Evolutionary conservation across 2,113 vertebrate species (phyloP).

Genomic region (Malaclemys terrapin): DNA sequence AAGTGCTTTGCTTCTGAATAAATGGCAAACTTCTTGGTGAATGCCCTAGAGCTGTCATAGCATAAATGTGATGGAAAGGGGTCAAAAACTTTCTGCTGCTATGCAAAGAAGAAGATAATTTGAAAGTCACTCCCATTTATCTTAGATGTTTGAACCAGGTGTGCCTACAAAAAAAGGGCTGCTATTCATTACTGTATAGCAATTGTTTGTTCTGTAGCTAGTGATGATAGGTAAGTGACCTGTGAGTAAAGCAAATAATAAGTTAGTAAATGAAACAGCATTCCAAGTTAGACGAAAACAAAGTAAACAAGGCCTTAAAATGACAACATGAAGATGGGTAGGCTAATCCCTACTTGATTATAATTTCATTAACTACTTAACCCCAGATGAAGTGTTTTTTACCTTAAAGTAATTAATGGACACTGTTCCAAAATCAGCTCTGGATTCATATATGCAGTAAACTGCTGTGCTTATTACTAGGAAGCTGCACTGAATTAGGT

Average conservation of each 20-base stretch:
- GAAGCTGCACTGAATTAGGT: not conserved
- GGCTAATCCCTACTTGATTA: conserved; percentile 54
- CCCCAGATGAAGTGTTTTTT: conserved; percentile 38
- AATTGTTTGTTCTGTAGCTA: conserved; percentile 79
- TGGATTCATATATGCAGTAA: not conserved
- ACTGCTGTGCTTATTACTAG: not conserved
- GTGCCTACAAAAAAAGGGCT: conserved; percentile 73
- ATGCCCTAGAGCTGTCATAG: conserved; percentile 48
- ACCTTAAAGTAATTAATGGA: not conserved
- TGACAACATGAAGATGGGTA: conserved; percentile 15
- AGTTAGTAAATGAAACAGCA: conserved; percentile 74
- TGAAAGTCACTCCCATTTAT: conserved; percentile 77
- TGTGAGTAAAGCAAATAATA: conserved; percentile 77
- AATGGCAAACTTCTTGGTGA: conserved; percentile 25
- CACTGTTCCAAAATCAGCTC: conserved; percentile 32
- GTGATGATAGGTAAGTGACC: conserved; percentile 77
- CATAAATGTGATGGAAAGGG: conserved; percentile 42
- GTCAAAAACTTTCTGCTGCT: conserved; percentile 65
- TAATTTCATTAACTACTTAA: conserved; percentile 73
- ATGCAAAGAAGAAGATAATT: conserved; percentile 72
- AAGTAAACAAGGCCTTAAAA: conserved; percentile 66
- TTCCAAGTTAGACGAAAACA: conserved; percentile 71
- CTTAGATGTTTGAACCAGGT: conserved; percentile 85
- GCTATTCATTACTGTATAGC: conserved; percentile 72
- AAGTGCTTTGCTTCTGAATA: conserved; percentile 50